Evolutionary conservation across 2,888 invertebrate species (phyloP), one percentile per base, ranked within the genome.

Genomic region (Lycocerus yunnanus): DNA sequence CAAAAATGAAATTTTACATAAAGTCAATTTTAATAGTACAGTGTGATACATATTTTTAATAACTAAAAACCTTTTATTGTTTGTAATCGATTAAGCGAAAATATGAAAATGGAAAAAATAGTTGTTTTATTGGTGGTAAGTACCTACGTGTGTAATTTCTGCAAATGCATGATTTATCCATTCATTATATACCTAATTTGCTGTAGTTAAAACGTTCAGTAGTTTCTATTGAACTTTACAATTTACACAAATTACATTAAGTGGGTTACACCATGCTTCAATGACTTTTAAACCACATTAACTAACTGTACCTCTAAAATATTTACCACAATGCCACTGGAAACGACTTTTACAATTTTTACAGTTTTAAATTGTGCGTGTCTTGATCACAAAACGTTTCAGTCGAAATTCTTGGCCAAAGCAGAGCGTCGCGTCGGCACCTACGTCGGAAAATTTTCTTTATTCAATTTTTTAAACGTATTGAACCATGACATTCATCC

Each of bases 1-100:
- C 66, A 66, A 24, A 66, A 66, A 66, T 15, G 21, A 66, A 66
- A 66, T 15, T 63, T 63, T 18, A 63, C 16, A 63, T 63, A 63
- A 18, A 63, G 61, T 63, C 61, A 63, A 63, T 63, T 63, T 14
- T 18, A 63, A 63, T 13, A 18, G 16, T 63, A 18, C n/a, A 15
- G 61, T 63, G 61, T 15, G 14, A 63, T 63, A 63, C 11, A 63
- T 63, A 18, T 18, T 63, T 16, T 63, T 15, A 63, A 63, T n/a
- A 63, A 63, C 18, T 63, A 66, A 24, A 66, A 11, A 15, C 20
- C 14, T 20, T 24, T 66, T 66, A 15, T 24, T 24, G 21, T 15
- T 61, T 16, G 4, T 61, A 18, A 66, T 15, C 24, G 21, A 66
- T 66, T 66, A 14, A 66, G 14, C 8, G 21, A 66, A 24, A 21